phyloP scores from a whole-genome alignment of 2,113 vertebrate genomes.

The Suncus etruscus region DNA sequence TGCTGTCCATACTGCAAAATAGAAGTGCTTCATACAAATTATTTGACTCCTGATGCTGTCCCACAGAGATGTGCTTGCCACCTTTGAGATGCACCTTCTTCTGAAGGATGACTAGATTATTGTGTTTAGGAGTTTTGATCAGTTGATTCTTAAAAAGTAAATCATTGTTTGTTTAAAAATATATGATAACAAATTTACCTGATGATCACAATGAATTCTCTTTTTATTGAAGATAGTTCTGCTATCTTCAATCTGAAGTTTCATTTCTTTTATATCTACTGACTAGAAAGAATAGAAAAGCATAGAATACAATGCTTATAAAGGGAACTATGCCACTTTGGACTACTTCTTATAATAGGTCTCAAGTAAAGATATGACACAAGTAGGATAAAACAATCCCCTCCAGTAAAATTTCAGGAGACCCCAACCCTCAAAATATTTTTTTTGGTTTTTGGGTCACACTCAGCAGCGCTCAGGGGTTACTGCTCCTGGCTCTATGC shows the following conservation, averaged over 20 bases:
- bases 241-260: conserved; percentile 35
- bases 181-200: background rate
- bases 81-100: background rate
- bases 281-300: background rate
- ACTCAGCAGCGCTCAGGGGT: no score
- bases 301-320: background rate
- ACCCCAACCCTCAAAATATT: background rate
- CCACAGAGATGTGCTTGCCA: background rate
- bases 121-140: background rate
- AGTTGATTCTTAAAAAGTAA: conserved; percentile 33
- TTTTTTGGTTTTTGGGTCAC: no score
- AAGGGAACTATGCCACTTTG: background rate
- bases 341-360: background rate
- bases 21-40: background rate
- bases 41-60: background rate
- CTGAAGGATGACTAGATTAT: background rate
- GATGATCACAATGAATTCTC: background rate
- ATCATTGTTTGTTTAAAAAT: conserved; percentile 33
- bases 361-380: background rate
- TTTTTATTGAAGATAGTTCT: conserved; percentile 51
- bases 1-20: background rate
- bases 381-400: no score
- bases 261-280: background rate
- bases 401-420: background rate
- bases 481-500: no score